phyloP scores from a whole-genome alignment of 2,113 vertebrate species.

The Turdus rufiventris region DNA sequence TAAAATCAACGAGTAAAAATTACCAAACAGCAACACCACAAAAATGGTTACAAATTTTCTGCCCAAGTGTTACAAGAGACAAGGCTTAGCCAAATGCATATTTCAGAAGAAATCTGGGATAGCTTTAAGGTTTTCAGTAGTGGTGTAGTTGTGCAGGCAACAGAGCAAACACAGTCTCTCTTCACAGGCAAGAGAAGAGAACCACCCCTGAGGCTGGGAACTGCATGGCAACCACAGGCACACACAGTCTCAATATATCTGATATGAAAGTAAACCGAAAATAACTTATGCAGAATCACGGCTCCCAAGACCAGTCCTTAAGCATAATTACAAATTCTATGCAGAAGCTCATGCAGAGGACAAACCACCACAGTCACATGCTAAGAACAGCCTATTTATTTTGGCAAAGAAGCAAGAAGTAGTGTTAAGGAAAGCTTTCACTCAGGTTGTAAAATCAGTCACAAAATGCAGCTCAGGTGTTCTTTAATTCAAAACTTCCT shows the following conservation, averaged over 20 bases:
- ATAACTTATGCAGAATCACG: neutral
- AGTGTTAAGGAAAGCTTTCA: neutral
- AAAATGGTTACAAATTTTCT: neutral
- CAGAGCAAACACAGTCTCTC: neutral
- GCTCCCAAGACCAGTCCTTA: neutral
- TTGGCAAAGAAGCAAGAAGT: neutral
- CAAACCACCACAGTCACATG: neutral
- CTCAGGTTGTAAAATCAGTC: neutral
- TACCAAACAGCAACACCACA: neutral
- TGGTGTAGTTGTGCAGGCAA: accelerated
- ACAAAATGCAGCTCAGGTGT: neutral
- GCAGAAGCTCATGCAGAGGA: neutral
- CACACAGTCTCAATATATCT: neutral
- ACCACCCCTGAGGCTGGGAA: neutral
- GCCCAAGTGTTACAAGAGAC: neutral
- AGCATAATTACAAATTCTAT: neutral
- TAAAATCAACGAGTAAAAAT: neutral
- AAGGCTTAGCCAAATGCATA: neutral
- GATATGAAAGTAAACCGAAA: neutral
- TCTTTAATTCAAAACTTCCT: conserved; percentile 20
- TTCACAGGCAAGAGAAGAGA: neutral
- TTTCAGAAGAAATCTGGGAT: neutral
- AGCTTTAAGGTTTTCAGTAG: neutral
- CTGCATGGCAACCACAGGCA: neutral
- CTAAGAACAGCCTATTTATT: neutral